A percentile compares a stretch with the other conserved stretches of the same genome.
phyloP scores from a whole-genome alignment of 2,797 vertebrate species.

The Microhierax caerulescens region DNA sequence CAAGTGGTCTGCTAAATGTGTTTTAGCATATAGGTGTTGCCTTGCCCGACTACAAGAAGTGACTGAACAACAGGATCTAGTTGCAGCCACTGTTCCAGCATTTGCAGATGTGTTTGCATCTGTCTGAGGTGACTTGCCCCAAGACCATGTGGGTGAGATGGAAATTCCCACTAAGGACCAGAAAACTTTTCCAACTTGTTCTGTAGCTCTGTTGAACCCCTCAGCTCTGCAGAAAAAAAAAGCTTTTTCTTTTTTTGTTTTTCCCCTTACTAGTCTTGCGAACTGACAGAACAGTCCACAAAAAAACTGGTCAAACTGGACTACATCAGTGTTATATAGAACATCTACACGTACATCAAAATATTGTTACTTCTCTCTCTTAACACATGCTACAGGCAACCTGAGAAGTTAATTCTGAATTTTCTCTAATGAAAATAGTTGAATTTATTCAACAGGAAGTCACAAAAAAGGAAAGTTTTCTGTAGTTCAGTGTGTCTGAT shows the following conservation, averaged over 20 bases:
- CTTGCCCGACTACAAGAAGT: not conserved
- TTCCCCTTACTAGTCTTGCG: not conserved
- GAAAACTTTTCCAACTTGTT: not conserved
- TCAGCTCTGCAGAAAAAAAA: not conserved
- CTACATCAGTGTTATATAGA: not conserved
- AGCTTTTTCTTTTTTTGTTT: not conserved
- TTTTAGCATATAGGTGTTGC: not conserved
- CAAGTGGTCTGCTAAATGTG: not conserved
- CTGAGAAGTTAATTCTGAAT: not conserved
- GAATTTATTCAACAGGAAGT: not conserved
- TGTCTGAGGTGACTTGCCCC: not conserved
- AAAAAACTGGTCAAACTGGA: not conserved
- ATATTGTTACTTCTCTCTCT: not conserved
- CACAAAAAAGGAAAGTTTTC: not conserved
- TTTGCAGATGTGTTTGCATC: not conserved
- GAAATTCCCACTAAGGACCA: not conserved
- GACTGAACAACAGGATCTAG: not conserved
- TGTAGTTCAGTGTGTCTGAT: not conserved
- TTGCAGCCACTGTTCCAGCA: not conserved
- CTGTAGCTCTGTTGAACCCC: not conserved
- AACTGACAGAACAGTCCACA: not conserved
- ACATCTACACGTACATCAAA: not conserved
- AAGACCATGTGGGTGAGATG: accelerated
- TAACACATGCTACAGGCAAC: not conserved
- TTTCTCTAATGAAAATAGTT: not conserved